Percentiles rank a stretch among this genome's conserved stretches.
These are phyloP conservation scores for Physocephala rufipes DNA, from an alignment of 2,888 invertebrate species.

Conservation along the genomic window DNA sequence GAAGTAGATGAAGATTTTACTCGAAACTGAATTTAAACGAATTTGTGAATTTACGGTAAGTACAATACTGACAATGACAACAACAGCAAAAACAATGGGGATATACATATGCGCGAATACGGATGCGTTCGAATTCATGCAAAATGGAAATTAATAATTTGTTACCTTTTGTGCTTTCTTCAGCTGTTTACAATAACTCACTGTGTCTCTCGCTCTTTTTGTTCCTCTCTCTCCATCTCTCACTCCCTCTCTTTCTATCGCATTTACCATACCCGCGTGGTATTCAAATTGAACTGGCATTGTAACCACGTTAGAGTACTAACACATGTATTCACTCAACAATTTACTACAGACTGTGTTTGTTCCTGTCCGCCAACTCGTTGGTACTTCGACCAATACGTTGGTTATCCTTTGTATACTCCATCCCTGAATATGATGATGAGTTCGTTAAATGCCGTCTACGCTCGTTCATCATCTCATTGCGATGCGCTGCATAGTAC, in stretches of 20 bases:
- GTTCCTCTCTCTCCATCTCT: too few species aligned
- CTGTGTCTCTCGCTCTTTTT: too few species aligned
- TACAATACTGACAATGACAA: conserved; percentile 17
- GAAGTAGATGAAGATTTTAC: conserved; percentile 22
- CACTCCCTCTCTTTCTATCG: too few species aligned
- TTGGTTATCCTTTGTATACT: neutral
- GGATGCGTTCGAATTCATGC: conserved; percentile 21
- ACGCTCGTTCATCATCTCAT: conserved; percentile 31
- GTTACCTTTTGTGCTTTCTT: conserved; percentile 20
- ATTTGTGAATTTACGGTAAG: neutral
- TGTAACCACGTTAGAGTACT: neutral
- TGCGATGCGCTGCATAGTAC: neutral
- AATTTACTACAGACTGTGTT: neutral
- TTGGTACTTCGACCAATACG: too few species aligned
- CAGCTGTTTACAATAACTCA: neutral
- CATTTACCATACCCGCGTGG: too few species aligned
- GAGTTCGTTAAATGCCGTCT: conserved; percentile 24
- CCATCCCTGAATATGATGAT: conserved; percentile 26
- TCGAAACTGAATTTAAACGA: conserved; percentile 29
- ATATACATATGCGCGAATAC: neutral
- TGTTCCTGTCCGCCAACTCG: too few species aligned
- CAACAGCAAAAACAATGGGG: neutral
- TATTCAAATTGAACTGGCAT: too few species aligned
- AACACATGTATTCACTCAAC: too few species aligned
- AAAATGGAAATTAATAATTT: conserved; percentile 35